Percentiles rank a stretch among this genome's conserved stretches.
Evolutionary conservation across 2,797 vertebrate species (phyloP).

Genomic region (Eospalax fontanierii): DNA sequence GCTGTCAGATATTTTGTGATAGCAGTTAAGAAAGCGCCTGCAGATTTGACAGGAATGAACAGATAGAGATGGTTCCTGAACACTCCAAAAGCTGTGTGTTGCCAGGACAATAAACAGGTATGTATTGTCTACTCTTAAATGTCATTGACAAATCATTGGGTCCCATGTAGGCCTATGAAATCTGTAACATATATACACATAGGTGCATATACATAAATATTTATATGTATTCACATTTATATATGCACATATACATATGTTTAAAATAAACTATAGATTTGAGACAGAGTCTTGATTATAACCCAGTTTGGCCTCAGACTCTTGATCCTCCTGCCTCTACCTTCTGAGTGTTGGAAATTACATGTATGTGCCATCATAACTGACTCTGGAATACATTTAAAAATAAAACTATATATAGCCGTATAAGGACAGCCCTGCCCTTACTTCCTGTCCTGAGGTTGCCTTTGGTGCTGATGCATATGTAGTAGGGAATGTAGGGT

Average conservation of each 20-base stretch:
- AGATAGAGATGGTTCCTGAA: not conserved
- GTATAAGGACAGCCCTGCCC: not conserved
- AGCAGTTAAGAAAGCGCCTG: not conserved
- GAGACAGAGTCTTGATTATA: not conserved
- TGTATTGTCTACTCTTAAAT: not conserved
- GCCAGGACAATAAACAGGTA: not conserved
- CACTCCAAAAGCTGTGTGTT: not conserved
- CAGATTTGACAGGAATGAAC: not conserved
- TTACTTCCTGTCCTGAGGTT: not conserved
- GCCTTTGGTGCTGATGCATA: not conserved
- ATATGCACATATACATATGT: not conserved
- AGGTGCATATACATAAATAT: not conserved
- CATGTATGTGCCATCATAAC: not conserved
- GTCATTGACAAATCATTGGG: not conserved
- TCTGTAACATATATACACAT: not conserved
- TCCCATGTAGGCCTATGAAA: not conserved
- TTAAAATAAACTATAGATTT: not conserved
- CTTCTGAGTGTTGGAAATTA: not conserved
- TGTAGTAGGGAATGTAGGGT: not conserved
- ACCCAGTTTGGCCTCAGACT: not conserved
- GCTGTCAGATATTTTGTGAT: not conserved
- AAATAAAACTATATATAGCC: not conserved
- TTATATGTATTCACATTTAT: not conserved
- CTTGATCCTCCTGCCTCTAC: not conserved
- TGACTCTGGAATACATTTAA: not conserved